Evolutionary conservation across 2,797 vertebrate genomes (phyloP).

Genomic region (Echiichthys vipera): DNA sequence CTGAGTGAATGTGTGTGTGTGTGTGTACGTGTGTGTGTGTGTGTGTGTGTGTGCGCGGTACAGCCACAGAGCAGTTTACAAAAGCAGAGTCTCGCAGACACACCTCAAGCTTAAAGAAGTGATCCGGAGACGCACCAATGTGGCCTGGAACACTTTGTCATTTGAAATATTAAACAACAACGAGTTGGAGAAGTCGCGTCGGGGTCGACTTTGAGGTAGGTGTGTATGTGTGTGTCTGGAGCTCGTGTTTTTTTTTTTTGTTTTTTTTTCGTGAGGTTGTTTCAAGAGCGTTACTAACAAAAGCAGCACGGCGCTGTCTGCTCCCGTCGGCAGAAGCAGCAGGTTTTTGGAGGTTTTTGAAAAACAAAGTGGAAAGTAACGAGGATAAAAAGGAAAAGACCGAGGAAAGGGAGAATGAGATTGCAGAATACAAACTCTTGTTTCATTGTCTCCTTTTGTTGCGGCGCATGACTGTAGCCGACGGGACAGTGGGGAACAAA

Average conservation of each 20-base stretch:
- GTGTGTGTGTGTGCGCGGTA: background rate
- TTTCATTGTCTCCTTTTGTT: conserved; percentile 81
- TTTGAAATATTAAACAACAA: conserved; percentile 59
- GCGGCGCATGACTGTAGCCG: conserved; percentile 60
- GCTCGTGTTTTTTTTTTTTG: conserved; percentile 18
- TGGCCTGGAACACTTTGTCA: conserved; percentile 63
- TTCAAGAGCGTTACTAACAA: conserved; percentile 72
- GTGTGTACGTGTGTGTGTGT: conserved; percentile 19
- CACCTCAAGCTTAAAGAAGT: conserved; percentile 74
- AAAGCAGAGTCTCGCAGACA: conserved; percentile 69
- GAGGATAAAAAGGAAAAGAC: background rate
- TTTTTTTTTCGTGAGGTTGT: conserved; percentile 47
- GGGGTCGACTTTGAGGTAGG: conserved; percentile 81
- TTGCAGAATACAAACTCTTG: conserved; percentile 68
- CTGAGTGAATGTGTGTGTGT: conserved; percentile 44
- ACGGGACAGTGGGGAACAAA: conserved; percentile 69
- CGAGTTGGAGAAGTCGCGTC: conserved; percentile 72
- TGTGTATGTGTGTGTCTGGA: conserved; percentile 44
- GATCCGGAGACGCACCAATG: conserved; percentile 61
- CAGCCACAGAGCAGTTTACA: conserved; percentile 71
- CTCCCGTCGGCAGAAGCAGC: background rate
- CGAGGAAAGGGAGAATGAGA: conserved; percentile 34
- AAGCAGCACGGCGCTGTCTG: conserved; percentile 63
- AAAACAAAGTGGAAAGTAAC: conserved; percentile 19
- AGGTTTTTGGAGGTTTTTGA: background rate